Percentiles rank a stretch among this genome's conserved stretches.
Evolutionary conservation across 2,113 vertebrate genomes (phyloP).

Genomic region (Piprites chloris): DNA sequence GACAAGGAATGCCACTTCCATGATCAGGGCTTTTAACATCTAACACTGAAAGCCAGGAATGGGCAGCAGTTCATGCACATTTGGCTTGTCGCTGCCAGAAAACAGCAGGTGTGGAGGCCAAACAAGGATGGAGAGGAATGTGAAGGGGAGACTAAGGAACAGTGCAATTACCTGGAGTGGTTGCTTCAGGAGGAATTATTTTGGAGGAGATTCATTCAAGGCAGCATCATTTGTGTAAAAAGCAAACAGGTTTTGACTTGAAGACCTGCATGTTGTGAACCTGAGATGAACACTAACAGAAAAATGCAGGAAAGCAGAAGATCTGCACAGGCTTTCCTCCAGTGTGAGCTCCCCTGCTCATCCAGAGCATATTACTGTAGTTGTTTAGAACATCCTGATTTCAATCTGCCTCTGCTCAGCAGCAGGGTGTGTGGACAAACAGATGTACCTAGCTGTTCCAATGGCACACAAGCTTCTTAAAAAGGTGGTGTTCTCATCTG

Average conservation of each 20-base stretch:
- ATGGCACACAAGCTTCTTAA: not conserved
- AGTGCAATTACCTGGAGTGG: not conserved
- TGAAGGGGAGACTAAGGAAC: not conserved
- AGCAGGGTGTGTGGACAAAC: not conserved
- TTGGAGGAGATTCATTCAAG: not conserved
- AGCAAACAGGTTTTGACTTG: not conserved
- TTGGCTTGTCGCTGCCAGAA: not conserved
- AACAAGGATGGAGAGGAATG: not conserved
- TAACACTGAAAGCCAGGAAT: not conserved
- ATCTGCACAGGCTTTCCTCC: not conserved
- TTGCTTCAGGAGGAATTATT: not conserved
- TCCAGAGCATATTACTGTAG: not conserved
- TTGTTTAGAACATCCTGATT: not conserved
- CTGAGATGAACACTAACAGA: not conserved
- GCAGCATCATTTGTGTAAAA: not conserved
- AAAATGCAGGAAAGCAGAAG: not conserved
- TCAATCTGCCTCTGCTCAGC: not conserved
- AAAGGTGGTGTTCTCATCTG: not conserved
- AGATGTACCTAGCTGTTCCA: not conserved
- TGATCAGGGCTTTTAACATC: not conserved
- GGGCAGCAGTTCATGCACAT: accelerated
- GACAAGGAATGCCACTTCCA: not conserved
- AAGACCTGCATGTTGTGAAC: not conserved
- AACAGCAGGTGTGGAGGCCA: not conserved
- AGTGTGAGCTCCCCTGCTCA: not conserved